These are phyloP conservation scores for Xylocampa areola DNA, from an alignment of 2,888 invertebrate genomes.

Conservation along the genomic window DNA sequence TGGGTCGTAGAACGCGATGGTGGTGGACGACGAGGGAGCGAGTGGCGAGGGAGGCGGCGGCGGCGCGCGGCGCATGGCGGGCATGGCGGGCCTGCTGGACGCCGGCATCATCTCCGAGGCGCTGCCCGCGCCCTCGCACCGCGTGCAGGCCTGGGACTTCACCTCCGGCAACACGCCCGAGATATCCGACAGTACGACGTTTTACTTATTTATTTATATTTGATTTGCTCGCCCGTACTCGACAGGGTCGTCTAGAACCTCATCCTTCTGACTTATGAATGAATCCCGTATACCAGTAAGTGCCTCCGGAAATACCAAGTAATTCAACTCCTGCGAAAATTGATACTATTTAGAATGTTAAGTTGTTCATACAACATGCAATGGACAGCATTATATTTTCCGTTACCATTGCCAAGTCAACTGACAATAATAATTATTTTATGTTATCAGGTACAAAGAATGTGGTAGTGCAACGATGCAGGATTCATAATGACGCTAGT, in stretches of 20 bases:
- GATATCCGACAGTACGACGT: conserved; percentile 91
- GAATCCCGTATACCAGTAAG: too few relatives aligned
- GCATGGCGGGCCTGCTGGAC: conserved; percentile 82
- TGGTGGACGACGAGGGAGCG: conserved; percentile 81
- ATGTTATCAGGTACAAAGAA: conserved; percentile 91
- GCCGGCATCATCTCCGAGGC: conserved; percentile 86
- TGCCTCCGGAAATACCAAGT: too few relatives aligned
- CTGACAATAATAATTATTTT: conserved; percentile 1
- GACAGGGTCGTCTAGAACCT: too few relatives aligned
- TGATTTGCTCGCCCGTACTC: background rate
- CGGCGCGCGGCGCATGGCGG: conserved; percentile 72
- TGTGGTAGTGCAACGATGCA: conserved; percentile 94
- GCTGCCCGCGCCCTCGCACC: conserved; percentile 92
- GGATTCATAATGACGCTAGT: conserved; percentile 96
- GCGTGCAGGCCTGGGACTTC: conserved; percentile 96
- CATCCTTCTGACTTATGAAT: too few relatives aligned
- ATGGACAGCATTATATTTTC: background rate
- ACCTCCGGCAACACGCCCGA: conserved; percentile 92
- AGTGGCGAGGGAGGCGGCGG: conserved; percentile 50
- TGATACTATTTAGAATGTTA: too few relatives aligned
- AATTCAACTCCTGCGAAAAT: too few relatives aligned
- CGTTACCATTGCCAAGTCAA: background rate
- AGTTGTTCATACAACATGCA: too few relatives aligned
- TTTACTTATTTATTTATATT: background rate
- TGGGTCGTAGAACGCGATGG: conserved; percentile 79